These are phyloP conservation scores for Thalassarche chlororhynchos DNA, from an alignment of 2,113 vertebrate species.

Conservation along the genomic window DNA sequence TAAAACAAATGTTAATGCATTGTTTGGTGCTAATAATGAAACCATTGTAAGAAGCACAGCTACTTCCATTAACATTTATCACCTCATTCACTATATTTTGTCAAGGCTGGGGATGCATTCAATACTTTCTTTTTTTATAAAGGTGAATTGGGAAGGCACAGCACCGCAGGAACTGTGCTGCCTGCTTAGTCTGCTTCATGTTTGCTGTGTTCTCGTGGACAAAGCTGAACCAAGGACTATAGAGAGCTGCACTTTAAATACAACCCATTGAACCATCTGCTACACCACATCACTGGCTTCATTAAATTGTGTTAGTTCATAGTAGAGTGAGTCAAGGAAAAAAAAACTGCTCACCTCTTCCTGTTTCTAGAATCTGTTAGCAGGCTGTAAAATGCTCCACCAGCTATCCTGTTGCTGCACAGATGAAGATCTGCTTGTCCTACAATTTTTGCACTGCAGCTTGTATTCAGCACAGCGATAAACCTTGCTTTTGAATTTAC, in stretches of 20 bases:
- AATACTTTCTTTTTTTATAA: background rate
- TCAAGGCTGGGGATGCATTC: background rate
- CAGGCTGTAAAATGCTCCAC: background rate
- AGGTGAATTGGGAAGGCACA: background rate
- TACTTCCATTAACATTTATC: background rate
- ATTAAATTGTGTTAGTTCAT: background rate
- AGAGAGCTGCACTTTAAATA: background rate
- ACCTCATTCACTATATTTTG: background rate
- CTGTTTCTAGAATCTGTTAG: background rate
- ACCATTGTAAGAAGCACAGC: background rate
- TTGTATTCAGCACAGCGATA: background rate
- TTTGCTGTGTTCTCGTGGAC: background rate
- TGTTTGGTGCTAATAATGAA: conserved; percentile 46
- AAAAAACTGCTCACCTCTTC: background rate
- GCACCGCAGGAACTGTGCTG: background rate
- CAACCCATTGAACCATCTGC: background rate
- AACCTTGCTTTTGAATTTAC: background rate
- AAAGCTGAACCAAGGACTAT: background rate
- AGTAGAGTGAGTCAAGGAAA: background rate
- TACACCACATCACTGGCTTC: background rate
- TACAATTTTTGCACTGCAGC: background rate
- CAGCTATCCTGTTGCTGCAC: background rate
- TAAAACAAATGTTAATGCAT: conserved; percentile 35
- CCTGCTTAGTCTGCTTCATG: background rate
- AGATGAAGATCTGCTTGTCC: background rate